Base-by-base conservation (phyloP, 2,888 invertebrate species). In the Lingula anatina region DNA sequence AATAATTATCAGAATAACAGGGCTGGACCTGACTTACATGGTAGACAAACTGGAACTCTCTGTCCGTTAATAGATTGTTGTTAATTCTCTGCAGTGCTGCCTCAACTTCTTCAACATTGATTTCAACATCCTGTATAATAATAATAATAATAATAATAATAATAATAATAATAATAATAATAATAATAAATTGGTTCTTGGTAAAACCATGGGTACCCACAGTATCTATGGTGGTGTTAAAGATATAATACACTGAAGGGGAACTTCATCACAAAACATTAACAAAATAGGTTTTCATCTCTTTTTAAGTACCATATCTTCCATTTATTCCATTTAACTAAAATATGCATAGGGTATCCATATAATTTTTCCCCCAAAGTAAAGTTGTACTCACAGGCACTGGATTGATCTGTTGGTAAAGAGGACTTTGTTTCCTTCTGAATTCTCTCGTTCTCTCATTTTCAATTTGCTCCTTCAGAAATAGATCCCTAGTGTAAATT, bases 31-130 rank as follows among this genome's bases (percentile, higher is more conserved):
- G 37, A 60, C 73, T 57, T 59, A 75, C 75, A 51, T 70, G 66
- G 51, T 66, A 71, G 23, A 76, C 62, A 56, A 67, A 75, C 53
- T 70, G 62, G 50, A 70, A 65, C 48, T 75, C 74, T 49, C 65
- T 66, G 44, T 69, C 61, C 2, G 75, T 64, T 9, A 76, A 50
- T 5, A 75, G 61, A 27, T 70, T 63, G 36, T 68, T 65, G 58
- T 76, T 76, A 44, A 76, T 66, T 38, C 65, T 64, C 46, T 71
- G 72, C 7, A 76, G 54, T 5, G 73, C 73, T 9, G 64, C 61
- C 41, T 72, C 74, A 4, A 75, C 55, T 43, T 75, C 71, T 9
- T 66, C 63, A 23, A 72, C 47, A 47, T 73, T 72, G 67, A 76
- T 70, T 56, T 75, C 73, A 15, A 59, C 49, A 48, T 75, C 70